phyloP scores from a whole-genome alignment of 2,888 invertebrate species.

The Drosophila ustulata region DNA sequence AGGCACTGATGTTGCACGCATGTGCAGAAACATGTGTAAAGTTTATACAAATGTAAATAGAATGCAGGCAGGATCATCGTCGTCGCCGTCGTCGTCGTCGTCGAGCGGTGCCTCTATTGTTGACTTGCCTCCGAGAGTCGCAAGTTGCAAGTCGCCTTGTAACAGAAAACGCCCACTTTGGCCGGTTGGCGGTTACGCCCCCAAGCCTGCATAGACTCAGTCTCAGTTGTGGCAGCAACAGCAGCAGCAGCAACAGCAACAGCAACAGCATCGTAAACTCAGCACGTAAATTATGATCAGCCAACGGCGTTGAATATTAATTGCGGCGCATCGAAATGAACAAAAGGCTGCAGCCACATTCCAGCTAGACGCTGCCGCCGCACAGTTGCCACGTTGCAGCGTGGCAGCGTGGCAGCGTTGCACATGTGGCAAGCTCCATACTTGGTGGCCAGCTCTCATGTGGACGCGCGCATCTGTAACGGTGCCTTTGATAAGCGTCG shows the following conservation, averaged over 20 bases:
- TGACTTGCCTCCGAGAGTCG: slow-evolving; percentile 31
- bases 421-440: slow-evolving; percentile 53
- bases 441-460: slow-evolving; percentile 56
- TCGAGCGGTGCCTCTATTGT: slow-evolving; percentile 49
- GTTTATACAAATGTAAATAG: slow-evolving; percentile 55
- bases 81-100: slow-evolving; percentile 3
- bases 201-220: slow-evolving; percentile 32
- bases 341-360: slow-evolving; percentile 70
- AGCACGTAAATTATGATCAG: slow-evolving; percentile 85
- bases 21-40: slow-evolving; percentile 55
- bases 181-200: slow-evolving; percentile 65
- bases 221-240: slow-evolving; percentile 17
- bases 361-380: slow-evolving; percentile 54
- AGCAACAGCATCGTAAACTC: slow-evolving; percentile 82
- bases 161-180: slow-evolving; percentile 69
- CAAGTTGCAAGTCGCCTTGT: slow-evolving; percentile 28
- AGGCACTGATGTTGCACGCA: slow-evolving; percentile 32
- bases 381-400: slow-evolving; percentile 33
- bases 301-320: slow-evolving; percentile 85
- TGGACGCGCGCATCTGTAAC: slow-evolving; percentile 78
- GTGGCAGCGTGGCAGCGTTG: slow-evolving; percentile 7
- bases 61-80: slow-evolving; percentile 36
- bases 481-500: slow-evolving; percentile 83
- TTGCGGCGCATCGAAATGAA: slow-evolving; percentile 82
- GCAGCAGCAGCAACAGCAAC: slow-evolving; percentile 33